Base-by-base conservation (phyloP, 2,797 vertebrate genomes). In the Falco cherrug region DNA sequence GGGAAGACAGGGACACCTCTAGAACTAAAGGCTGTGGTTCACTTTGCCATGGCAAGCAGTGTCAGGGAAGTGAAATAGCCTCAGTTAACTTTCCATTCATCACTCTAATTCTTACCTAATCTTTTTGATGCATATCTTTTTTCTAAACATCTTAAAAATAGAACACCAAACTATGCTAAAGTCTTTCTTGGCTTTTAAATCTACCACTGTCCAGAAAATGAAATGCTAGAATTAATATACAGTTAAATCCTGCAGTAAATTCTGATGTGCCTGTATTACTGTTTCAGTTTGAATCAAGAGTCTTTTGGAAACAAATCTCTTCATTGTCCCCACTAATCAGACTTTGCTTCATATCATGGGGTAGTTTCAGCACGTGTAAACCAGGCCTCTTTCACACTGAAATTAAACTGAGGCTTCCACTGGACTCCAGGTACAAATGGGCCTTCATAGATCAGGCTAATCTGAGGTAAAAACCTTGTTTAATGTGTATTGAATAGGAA, bases 21-120 rank as follows among this genome's bases (percentile, higher is more conserved):
- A 76, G 37, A 84, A 48, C 9, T 70, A 74, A 84, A 87, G 16
- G 7, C 33, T 84, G 22, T 18, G 17, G 5, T 64, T 82, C 86
- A 2, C 13, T 82, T 68, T 87, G 16, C 16, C 33, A 29, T 0
- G 0, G 31, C 48, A 73, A 67, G 11, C 13, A 67, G 10, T 13
- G 39, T 60, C 61, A 68, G 5, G n/a, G 12, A 53, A 86, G 22
- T 35, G 48, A 84, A 90, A 84, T 43, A 8, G 6, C 54, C n/a
- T 53, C 37, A 51, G 37, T 50, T 89, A 8, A 15, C 28, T 28
- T 48, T 69, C 29, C 9, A 41, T 45, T 90, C n/a, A 61, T 50
- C 2, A 0, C 26, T 48, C 61, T 76, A 74, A 78, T n/a, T 21
- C 20, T 74, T 83, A 68, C 17, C 14, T 56, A 84, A 43, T 33